Percentiles rank a stretch among this genome's conserved stretches.
Conservation (phyloP, 2,113 vertebrate species). For the Rhynchomys soricoides region DNA sequence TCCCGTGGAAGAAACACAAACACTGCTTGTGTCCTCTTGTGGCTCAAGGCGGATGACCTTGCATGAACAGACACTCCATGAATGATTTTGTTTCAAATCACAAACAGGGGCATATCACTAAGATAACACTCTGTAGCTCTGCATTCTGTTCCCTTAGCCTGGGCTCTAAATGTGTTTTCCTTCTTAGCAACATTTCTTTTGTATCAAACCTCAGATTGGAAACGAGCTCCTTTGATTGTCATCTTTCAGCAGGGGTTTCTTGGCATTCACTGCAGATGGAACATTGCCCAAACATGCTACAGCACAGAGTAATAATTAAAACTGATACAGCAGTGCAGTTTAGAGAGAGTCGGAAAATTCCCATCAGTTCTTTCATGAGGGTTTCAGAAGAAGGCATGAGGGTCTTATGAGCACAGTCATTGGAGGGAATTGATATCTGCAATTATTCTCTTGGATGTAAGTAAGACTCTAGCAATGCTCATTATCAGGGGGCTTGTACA, state of each 20-base stretch:
- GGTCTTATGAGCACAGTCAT: background rate
- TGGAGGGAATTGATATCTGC: background rate
- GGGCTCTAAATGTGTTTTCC: slow-evolving; percentile 46
- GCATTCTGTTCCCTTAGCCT: slow-evolving; percentile 53
- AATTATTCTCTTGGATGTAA: background rate
- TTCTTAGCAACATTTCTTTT: slow-evolving; percentile 50
- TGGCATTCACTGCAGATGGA: slow-evolving; percentile 32
- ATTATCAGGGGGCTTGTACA: background rate
- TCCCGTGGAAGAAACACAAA: background rate
- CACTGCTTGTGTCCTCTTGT: background rate
- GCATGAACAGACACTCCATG: background rate
- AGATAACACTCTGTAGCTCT: slow-evolving; percentile 71
- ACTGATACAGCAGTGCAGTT: background rate
- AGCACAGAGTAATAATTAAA: slow-evolving; percentile 55
- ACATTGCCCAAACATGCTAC: slow-evolving; percentile 52
- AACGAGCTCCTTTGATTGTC: slow-evolving; percentile 58
- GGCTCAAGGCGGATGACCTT: background rate
- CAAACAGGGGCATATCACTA: slow-evolving; percentile 72
- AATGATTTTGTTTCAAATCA: slow-evolving; percentile 58
- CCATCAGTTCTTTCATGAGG: background rate
- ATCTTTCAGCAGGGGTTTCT: slow-evolving; percentile 57
- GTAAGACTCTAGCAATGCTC: accelerated
- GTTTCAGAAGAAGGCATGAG: background rate
- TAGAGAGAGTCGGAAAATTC: slow-evolving; percentile 28
- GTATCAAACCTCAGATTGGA: slow-evolving; percentile 25